A percentile compares a stretch with the other conserved stretches of the same genome.
Conservation (phyloP, 2,797 vertebrate genomes). For the Chiloscyllium punctatum region DNA sequence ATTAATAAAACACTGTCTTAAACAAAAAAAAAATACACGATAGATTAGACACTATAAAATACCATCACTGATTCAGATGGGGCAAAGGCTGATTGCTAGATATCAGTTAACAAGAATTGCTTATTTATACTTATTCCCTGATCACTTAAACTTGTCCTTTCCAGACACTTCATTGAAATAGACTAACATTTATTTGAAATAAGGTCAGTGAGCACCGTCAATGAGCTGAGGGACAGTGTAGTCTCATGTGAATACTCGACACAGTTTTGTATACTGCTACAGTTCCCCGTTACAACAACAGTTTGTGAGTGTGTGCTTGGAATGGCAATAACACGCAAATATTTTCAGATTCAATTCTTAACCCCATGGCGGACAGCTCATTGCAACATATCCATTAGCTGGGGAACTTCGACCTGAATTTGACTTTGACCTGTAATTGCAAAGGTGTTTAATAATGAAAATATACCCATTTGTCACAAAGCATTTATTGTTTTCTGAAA, state of each 20-base stretch:
- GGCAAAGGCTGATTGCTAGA: not conserved
- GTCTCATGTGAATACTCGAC: not conserved
- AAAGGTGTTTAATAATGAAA: not conserved
- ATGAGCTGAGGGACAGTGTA: not conserved
- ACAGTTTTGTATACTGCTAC: not conserved
- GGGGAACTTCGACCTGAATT: not conserved
- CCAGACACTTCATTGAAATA: not conserved
- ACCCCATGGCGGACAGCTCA: not conserved
- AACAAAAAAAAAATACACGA: not conserved
- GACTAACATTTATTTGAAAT: not conserved
- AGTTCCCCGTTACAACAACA: not conserved
- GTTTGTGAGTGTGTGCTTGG: not conserved
- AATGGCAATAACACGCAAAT: not conserved
- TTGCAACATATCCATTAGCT: not conserved
- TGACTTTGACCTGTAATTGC: not conserved
- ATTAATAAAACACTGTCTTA: not conserved
- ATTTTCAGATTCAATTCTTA: not conserved
- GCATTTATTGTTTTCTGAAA: not conserved
- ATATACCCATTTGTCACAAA: not conserved
- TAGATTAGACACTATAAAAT: not conserved
- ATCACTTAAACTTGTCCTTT: not conserved
- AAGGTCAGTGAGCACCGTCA: no score
- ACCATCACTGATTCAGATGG: not conserved
- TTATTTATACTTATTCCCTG: not conserved
- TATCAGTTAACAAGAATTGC: not conserved